phyloP scores from a whole-genome alignment of 2,888 invertebrate species.

The Seira sanloemensis region DNA sequence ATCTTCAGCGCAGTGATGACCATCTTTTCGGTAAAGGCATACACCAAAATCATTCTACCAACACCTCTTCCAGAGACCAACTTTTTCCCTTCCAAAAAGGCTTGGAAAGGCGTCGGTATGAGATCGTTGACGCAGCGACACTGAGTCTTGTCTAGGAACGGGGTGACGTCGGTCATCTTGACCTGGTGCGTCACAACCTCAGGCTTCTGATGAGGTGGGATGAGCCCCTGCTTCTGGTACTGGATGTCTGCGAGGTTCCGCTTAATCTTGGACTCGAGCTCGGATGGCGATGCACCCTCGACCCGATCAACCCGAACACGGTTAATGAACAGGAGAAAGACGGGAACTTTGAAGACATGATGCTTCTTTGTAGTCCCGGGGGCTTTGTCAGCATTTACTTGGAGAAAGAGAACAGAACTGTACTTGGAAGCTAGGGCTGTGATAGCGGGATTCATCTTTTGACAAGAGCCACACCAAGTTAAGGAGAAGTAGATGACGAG shows the following conservation, averaged over 20 bases:
- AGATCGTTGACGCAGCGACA: constrained; percentile 62
- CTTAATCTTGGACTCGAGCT: constrained; percentile 35
- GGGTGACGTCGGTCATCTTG: constrained; percentile 38
- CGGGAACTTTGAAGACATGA: constrained; percentile 48
- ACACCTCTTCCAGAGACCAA: constrained; percentile 56
- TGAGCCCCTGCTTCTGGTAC: constrained; percentile 8
- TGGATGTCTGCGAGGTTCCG: constrained; percentile 27
- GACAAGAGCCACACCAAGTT: constrained; percentile 63
- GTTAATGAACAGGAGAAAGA: constrained; percentile 59
- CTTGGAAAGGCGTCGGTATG: constrained; percentile 51
- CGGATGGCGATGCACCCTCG: constrained; percentile 48
- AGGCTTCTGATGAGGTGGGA: background rate
- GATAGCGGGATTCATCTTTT: constrained; percentile 57
- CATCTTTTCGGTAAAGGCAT: constrained; percentile 59
- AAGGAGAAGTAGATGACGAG: constrained; percentile 45
- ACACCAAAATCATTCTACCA: constrained; percentile 53
- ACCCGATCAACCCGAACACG: constrained; percentile 48
- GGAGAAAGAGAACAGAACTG: constrained; percentile 41
- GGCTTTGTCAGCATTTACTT: constrained; percentile 62
- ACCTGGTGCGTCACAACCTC: background rate
- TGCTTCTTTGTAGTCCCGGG: constrained; percentile 39
- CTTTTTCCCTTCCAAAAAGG: constrained; percentile 62
- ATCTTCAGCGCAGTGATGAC: constrained; percentile 43
- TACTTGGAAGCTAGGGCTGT: constrained; percentile 44
- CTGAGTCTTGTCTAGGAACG: constrained; percentile 43